Base-by-base conservation (phyloP, 2,797 vertebrate species). In the Phoebastria nigripes region DNA sequence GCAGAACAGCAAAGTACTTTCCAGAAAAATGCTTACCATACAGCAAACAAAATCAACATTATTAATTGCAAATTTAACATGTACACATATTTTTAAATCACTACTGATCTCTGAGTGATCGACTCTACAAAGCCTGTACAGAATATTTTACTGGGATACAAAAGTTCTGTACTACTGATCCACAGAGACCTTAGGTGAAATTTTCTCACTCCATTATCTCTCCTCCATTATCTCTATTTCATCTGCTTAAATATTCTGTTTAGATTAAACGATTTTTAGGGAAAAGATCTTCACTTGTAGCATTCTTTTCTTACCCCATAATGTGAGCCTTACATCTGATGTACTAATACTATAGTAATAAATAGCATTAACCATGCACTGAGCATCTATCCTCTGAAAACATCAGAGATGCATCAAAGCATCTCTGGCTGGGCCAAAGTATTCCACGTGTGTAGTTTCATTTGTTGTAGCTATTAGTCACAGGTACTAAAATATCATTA, bases 151-250 rank as follows among this genome's bases (percentile, higher is more conserved):
- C 15, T 39, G 51, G 24, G 29, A 86, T 9, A 78, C 3, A 67
- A 22, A 70, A 46, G 2, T 29, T 81, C 61, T 41, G 20, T 52
- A n/a, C 41, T 55, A 31, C 12, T 55, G 56, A 79, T 59, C 56
- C 17, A 58, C 33, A 67, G 49, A 0, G 0, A 78, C 5, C 42
- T 66, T 5, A 20, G 2, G 9, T 67, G 25, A 83, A 9, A 62
- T 62, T 44, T 82, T 78, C 41, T 70, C 33, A 39, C 42, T 59
- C n/a, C 16, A 1, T 67, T 67, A 15, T 39, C 22, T 46, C 29
- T 56, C 16, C 25, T 74, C 24, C 35, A 29, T 87, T 85, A 58
- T 41, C 20, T 65, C 24, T 54, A 15, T 62, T 74, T 73, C 11
- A 63, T 35, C 33, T 62, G 19, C 25, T 47, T 92, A 81, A 46